Conservation (phyloP, 1,140 invertebrate genomes). For the Drosophila erecta region DNA sequence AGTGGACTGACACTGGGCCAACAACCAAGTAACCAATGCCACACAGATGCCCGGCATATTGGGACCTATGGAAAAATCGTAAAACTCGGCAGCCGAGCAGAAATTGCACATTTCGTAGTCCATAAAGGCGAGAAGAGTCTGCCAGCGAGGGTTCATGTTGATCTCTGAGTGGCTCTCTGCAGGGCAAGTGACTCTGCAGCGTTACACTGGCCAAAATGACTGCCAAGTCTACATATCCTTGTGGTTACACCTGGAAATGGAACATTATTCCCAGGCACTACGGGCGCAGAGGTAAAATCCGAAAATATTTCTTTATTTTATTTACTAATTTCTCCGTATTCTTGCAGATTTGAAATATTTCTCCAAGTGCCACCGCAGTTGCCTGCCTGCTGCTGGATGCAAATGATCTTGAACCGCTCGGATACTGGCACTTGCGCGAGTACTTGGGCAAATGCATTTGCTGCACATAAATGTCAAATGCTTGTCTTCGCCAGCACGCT, state of each 20-base stretch:
- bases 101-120: conserved; percentile 78
- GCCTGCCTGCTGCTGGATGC: conserved; percentile 46
- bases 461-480: conserved; percentile 79
- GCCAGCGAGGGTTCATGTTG: conserved; percentile 31
- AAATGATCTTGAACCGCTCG: conserved; percentile 75
- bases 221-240: too few relatives aligned
- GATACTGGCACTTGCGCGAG: conserved; percentile 42
- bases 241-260: too few relatives aligned
- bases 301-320: too few relatives aligned
- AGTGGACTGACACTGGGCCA: conserved; percentile 69
- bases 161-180: conserved; percentile 36
- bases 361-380: conserved; percentile 22
- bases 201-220: conserved; percentile 5
- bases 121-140: conserved; percentile 55
- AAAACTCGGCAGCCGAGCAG: conserved; percentile 44
- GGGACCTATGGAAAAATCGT: conserved; percentile 74
- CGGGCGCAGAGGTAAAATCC: too few relatives aligned
- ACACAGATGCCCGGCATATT: conserved; percentile 72
- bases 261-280: too few relatives aligned
- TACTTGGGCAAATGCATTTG: conserved; percentile 67
- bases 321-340: too few relatives aligned
- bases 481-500: conserved; percentile 75
- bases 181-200: conserved; percentile 16
- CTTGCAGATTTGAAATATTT: not conserved
- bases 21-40: conserved; percentile 15